Conservation (phyloP, 2,888 invertebrate genomes). For the Polyommatus icarus region DNA sequence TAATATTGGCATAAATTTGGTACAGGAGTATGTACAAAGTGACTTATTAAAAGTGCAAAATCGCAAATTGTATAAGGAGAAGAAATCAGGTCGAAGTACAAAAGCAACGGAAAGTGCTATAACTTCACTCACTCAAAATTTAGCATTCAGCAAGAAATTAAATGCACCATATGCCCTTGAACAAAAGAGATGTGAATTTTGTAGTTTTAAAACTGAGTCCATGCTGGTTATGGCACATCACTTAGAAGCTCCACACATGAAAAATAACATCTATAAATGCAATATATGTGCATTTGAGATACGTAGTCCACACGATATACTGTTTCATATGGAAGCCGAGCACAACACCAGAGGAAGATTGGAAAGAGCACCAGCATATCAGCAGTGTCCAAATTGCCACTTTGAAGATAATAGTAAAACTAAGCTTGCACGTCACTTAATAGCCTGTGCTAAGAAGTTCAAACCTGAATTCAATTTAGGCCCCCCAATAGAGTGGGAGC, state of each 20-base stretch:
- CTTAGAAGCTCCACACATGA: constrained; percentile 95
- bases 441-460: constrained; percentile 95
- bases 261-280: constrained; percentile 91
- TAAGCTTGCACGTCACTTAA: constrained; percentile 92
- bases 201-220: constrained; percentile 95
- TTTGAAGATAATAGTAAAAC: constrained; percentile 97
- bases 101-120: constrained; percentile 90
- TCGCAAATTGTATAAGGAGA: constrained; percentile 89
- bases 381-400: constrained; percentile 96
- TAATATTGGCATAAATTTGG: constrained; percentile 94
- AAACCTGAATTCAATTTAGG: constrained; percentile 93
- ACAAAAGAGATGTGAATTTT: constrained; percentile 92
- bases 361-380: constrained; percentile 93
- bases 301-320: constrained; percentile 92
- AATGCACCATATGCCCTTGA: constrained; percentile 90
- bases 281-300: constrained; percentile 93
- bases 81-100: constrained; percentile 81
- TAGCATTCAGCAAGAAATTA: constrained; percentile 92
- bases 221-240: constrained; percentile 92
- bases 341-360: constrained; percentile 94
- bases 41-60: constrained; percentile 94
- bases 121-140: constrained; percentile 90
- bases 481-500: constrained; percentile 95
- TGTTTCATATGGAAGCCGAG: constrained; percentile 96
- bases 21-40: constrained; percentile 95